Evolutionary conservation across 1,140 invertebrate genomes (phyloP), one percentile per base, ranked within the genome.

Genomic region (Drosophila triauraria): DNA sequence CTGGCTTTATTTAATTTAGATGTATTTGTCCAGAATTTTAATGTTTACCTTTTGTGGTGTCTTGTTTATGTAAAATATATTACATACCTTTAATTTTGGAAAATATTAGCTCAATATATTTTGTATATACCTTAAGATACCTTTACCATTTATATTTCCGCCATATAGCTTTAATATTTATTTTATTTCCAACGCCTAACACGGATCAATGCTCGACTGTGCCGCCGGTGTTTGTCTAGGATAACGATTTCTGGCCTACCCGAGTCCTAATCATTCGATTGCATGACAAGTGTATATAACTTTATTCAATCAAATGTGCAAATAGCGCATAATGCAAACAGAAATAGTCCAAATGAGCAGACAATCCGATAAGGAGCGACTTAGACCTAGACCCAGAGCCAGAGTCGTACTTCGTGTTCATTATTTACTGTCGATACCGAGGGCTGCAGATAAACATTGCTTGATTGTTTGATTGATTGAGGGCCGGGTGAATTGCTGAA

Each of bases 201-300:
- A 12, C 13, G n/a, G 40, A 60, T 43, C 40, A 35, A 60, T 60
- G 27, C 20, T 60, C 27, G 23, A 23, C 42, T 35, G 23, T 32
- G 38, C 27, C 15, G 15, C 5, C 40, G 17, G 23, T 10, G 23
- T 23, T 23, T 42, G n/a, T 8, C n/a, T 23, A 23, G 32, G 25
- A 58, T 27, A 46, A 46, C 56, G 65, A 44, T 61, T 50, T 81
- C 32, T 64, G 17, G 42, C 27, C 76, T 62, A 62, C 53, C 60
- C 12, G 40, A 42, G 60, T 27, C 65, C 65, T 88, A 88, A 88
- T 88, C 85, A 70, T 72, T 75, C 56, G 50, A 88, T 88, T 85
- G 85, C 85, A 88, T 88, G 85, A 72, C 85, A 82, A 91, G 54
- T 78, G 75, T 67, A 72, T 78, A 90, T 85, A 78, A 90, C 46